Evolutionary conservation across 2,888 invertebrate species (phyloP).

Genomic region (Nemotelus nigrinus): DNA sequence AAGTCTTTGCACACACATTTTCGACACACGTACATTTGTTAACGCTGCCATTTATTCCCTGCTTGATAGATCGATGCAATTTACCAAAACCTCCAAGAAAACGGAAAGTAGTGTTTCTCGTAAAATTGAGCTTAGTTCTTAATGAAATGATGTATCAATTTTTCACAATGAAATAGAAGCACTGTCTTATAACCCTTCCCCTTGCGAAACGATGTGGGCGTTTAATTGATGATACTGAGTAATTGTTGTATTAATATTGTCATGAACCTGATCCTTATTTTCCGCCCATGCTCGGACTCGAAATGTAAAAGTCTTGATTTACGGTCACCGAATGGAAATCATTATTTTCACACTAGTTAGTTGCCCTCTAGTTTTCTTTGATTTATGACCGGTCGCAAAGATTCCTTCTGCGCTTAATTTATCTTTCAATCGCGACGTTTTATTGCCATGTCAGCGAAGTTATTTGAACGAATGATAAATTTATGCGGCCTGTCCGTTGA

Average conservation of each 20-base stretch:
- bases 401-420: conserved; percentile 33
- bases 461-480: conserved; percentile 41
- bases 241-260: conserved; percentile 29
- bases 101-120: too few relatives aligned
- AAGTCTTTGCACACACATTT: too few relatives aligned
- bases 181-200: not conserved
- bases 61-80: too few relatives aligned
- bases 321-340: conserved; percentile 27
- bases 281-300: not conserved
- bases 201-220: not conserved
- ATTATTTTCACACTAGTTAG: conserved; percentile 35
- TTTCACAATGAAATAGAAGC: too few relatives aligned
- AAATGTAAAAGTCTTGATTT: conserved; percentile 15
- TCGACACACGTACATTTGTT: too few relatives aligned
- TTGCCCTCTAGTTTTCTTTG: conserved; percentile 35
- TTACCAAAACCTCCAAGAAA: too few relatives aligned
- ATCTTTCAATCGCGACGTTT: conserved; percentile 38
- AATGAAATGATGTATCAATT: too few relatives aligned
- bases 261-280: conserved; percentile 1
- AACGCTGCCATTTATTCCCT: too few relatives aligned
- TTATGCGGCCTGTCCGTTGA: conserved; percentile 25
- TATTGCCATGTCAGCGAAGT: conserved; percentile 41
- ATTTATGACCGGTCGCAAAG: conserved; percentile 30
- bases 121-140: too few relatives aligned
- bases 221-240: conserved; percentile 35